Conservation (phyloP, 1,140 invertebrate genomes). For the Drosophila pectinifera region DNA sequence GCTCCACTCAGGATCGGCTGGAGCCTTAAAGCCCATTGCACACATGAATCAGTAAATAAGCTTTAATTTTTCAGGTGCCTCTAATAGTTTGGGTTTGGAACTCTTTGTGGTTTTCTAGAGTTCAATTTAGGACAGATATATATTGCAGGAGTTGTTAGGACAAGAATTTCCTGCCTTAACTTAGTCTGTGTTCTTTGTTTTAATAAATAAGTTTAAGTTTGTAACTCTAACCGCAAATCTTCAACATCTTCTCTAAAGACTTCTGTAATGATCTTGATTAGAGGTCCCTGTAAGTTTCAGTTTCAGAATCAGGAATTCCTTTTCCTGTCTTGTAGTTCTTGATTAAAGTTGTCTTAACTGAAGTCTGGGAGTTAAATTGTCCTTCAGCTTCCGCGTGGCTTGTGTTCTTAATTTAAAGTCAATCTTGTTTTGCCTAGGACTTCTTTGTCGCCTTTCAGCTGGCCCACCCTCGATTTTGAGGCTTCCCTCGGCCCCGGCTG, state of each 20-base stretch:
- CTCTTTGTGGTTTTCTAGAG: not conserved
- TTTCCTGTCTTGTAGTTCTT: no score
- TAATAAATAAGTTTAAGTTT: not conserved
- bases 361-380: no score
- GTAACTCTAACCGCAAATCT: not conserved
- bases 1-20: not conserved
- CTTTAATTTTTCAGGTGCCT: not conserved
- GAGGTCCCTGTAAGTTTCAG: not conserved
- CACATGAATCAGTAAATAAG: constrained; percentile 5
- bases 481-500: not conserved
- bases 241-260: not conserved
- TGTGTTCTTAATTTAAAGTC: constrained; percentile 25
- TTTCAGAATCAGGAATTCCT: not conserved
- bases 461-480: constrained; percentile 4
- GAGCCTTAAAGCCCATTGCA: constrained; percentile 4
- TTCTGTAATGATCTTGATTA: not conserved
- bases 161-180: no score
- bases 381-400: not conserved
- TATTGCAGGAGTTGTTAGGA: not conserved
- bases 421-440: constrained; percentile 31
- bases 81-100: not conserved
- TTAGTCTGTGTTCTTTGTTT: no score
- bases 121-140: no score
- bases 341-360: constrained; percentile 3
- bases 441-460: not conserved